Conservation (phyloP, 2,888 invertebrate species). For the Pediacus dermestoides region DNA sequence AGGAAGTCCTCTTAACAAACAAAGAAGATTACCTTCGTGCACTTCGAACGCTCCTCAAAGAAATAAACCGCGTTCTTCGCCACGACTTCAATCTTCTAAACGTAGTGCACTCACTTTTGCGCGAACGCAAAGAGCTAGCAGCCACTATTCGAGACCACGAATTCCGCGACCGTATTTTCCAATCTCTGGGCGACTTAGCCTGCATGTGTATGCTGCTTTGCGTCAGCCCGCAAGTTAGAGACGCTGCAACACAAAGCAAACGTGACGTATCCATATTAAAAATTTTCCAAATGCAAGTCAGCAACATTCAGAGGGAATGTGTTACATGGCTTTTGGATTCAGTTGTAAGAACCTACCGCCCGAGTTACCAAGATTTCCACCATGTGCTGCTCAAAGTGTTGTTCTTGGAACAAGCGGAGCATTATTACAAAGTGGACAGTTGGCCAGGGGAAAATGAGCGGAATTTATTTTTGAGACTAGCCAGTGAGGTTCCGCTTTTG, state of each 20-base stretch:
- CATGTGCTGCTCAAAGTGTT: conserved; percentile 76
- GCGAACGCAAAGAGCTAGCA: conserved; percentile 60
- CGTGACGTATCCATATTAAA: conserved; percentile 53
- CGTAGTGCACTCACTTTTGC: conserved; percentile 75
- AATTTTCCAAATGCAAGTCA: conserved; percentile 47
- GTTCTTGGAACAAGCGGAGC: conserved; percentile 72
- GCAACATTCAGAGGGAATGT: conserved; percentile 77
- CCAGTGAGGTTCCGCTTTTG: conserved; percentile 83
- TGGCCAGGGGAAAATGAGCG: conserved; percentile 77
- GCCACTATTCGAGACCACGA: conserved; percentile 61
- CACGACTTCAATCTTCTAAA: conserved; percentile 76
- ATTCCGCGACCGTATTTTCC: conserved; percentile 79
- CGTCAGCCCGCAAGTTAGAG: conserved; percentile 66
- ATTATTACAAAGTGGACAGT: conserved; percentile 65
- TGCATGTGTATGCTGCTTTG: conserved; percentile 82
- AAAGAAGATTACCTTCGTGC: conserved; percentile 89
- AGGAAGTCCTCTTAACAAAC: conserved; percentile 81
- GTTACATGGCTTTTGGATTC: conserved; percentile 85
- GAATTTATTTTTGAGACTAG: conserved; percentile 70
- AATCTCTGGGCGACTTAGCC: conserved; percentile 78
- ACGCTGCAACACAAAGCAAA: conserved; percentile 56
- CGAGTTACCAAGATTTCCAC: conserved; percentile 68
- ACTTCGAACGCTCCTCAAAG: conserved; percentile 79
- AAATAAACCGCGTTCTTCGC: conserved; percentile 80
- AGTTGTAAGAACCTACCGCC: conserved; percentile 67